Evolutionary conservation across 2,797 vertebrate genomes (phyloP).

Genomic region (Trichosurus vulpecula): DNA sequence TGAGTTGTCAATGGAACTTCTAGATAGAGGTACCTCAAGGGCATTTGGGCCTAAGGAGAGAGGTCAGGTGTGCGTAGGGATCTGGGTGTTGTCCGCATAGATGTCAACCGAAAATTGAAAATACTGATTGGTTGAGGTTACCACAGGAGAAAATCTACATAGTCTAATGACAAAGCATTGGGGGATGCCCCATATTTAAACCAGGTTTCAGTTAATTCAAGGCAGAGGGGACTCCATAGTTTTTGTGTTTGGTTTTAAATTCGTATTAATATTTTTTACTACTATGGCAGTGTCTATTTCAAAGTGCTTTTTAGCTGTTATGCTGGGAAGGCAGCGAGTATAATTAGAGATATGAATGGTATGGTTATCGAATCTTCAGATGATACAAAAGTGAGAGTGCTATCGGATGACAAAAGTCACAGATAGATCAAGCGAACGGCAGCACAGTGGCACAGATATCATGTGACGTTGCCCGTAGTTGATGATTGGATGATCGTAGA

Average conservation of each 20-base stretch:
- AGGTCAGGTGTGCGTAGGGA: neutral
- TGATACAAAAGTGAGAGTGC: neutral
- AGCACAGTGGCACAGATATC: neutral
- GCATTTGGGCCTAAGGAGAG: neutral
- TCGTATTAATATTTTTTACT: neutral
- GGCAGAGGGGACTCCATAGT: neutral
- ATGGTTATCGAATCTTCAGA: neutral
- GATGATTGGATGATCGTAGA: neutral
- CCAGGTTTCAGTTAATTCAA: neutral
- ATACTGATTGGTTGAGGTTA: neutral
- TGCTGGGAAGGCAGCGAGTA: conserved; percentile 44
- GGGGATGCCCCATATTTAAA: neutral
- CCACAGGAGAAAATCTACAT: neutral
- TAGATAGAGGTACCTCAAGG: neutral
- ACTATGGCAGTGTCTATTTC: conserved; percentile 11
- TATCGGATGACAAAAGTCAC: neutral
- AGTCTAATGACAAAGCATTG: neutral
- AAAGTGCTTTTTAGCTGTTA: neutral
- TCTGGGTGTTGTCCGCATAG: neutral
- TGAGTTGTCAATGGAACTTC: neutral
- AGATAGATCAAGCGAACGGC: conserved; percentile 39
- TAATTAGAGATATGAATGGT: neutral
- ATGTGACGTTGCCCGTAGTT: neutral
- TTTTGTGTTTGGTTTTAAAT: conserved; percentile 40
- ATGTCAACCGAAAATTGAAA: neutral